Base-by-base conservation (phyloP, 2,888 invertebrate genomes). In the Nymphalis urticae region DNA sequence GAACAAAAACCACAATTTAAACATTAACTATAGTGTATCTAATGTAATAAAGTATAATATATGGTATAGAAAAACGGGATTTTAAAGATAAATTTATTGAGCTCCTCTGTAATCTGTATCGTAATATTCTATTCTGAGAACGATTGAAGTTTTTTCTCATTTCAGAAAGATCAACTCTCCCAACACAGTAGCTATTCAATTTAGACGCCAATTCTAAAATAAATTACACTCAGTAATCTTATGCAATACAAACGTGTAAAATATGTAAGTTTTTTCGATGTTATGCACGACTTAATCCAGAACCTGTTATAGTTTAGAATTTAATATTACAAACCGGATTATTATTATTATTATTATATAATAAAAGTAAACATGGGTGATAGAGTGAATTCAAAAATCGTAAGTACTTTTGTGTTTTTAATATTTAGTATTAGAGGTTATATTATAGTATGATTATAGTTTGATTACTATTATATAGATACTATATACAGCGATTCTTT, bases 351-450 rank as follows among this genome's bases (percentile, higher is more conserved):
- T n/a, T 27, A 19, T 3, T 19, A 58, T n/a, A 36, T n/a, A 58
- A 36, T 17, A 48, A 21, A 72, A 50, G 70, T 72, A 68, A 58
- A 53, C 36, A 42, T 53, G 13, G 68, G 65, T 42, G 53, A 62
- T 42, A 70, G 53, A 62, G 48, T 70, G 51, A 75, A 70, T 71
- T 48, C 66, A 6, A 75, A 73, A 72, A 64, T 70, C 56, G 75
- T 75, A 71, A 75, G 75, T 75, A 63, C 21, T 13, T 59, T 68
- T 64, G 32, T 58, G 53, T 58, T 7, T 47, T 56, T 61, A 66
- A 48, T 2, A 17, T 53, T 13, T 32, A 24, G 24, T 16, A 13
- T 27, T 19, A 36, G 42, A 53, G 17, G n/a, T 42, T 53, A 32
- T 4, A 9, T 56, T n/a, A n/a, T 36, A 56, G 17, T 32, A 56